Percentiles rank a stretch among this genome's conserved stretches.
Conservation (phyloP, 2,888 invertebrate genomes). For the Oasisia sp. region DNA sequence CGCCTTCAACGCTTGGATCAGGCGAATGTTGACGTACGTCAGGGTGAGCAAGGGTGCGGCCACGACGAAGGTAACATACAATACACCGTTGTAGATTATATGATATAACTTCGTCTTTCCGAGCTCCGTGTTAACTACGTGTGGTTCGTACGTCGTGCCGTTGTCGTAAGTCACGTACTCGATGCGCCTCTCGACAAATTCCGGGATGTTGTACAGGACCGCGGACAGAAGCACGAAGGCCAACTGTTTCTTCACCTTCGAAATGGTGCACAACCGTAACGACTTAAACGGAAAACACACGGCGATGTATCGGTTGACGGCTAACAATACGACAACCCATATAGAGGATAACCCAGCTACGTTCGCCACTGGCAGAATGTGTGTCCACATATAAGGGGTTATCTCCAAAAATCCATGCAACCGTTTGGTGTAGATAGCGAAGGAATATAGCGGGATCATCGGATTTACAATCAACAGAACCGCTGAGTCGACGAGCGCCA, state of each 20-base stretch:
- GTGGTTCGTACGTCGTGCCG: not conserved
- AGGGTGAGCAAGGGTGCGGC: conserved; percentile 41
- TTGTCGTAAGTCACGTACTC: not conserved
- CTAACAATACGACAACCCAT: no score
- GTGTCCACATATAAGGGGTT: no score
- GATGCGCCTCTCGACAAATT: conserved; percentile 32
- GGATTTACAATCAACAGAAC: no score
- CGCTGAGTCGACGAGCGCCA: conserved; percentile 33
- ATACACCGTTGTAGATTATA: conserved; percentile 37
- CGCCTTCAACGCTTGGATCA: conserved; percentile 42
- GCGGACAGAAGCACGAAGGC: conserved; percentile 36
- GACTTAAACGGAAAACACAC: conserved; percentile 44
- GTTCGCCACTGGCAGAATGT: no score
- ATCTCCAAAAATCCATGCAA: no score
- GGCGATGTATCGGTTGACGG: conserved; percentile 41
- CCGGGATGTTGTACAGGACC: conserved; percentile 40
- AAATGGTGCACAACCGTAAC: conserved; percentile 40
- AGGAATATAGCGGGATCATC: no score
- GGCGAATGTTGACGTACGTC: conserved; percentile 41
- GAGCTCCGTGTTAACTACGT: conserved; percentile 9
- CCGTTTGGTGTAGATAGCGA: no score
- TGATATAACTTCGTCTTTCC: conserved; percentile 29
- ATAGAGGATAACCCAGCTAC: no score
- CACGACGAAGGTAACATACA: conserved; percentile 43
- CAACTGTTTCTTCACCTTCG: conserved; percentile 39